phyloP scores from a whole-genome alignment of 2,113 vertebrate genomes.

The Percina caprodes region DNA sequence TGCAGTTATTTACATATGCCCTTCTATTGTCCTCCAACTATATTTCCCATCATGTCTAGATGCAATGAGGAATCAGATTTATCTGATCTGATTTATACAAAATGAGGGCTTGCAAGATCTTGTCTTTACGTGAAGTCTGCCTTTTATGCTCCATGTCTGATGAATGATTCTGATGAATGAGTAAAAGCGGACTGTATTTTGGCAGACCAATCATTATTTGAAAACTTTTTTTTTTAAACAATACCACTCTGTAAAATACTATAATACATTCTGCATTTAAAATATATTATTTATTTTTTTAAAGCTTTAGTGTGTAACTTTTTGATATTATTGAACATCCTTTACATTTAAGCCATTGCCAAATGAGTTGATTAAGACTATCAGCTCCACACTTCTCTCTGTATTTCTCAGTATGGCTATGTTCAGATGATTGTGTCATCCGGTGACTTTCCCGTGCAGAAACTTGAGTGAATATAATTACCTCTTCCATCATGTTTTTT shows the following conservation, averaged over 20 bases:
- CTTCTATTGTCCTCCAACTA: neutral
- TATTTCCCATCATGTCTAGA: neutral
- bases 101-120: conserved; percentile 25
- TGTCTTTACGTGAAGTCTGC: conserved; percentile 11
- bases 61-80: neutral
- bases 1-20: conserved; percentile 5
- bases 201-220: neutral
- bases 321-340: no score
- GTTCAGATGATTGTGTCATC: no score
- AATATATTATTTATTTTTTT: neutral
- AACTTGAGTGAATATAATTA: no score
- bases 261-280: neutral
- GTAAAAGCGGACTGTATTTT: neutral
- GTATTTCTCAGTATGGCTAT: no score
- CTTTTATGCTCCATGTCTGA: conserved; percentile 19
- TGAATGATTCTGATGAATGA: conserved; percentile 1
- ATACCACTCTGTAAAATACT: no score
- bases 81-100: conserved; percentile 2
- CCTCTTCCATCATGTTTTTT: no score
- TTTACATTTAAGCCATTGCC: no score
- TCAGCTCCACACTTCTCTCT: no score
- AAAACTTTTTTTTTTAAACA: neutral
- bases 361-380: no score
- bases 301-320: no score
- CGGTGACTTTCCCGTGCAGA: no score